Evolutionary conservation across 1,140 invertebrate species (phyloP), one percentile per base, ranked within the genome.

Genomic region (Papilio polytes): DNA sequence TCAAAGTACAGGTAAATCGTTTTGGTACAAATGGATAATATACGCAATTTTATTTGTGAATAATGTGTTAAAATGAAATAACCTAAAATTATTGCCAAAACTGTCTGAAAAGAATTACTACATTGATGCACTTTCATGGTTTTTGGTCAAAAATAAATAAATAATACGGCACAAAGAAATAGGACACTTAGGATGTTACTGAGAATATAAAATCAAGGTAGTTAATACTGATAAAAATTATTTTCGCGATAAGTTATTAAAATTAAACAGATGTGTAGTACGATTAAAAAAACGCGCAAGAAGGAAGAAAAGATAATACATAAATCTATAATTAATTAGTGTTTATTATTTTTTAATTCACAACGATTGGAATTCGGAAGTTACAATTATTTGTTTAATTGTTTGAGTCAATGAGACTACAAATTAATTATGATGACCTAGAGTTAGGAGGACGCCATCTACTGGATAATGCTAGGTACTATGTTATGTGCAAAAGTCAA

Each of bases 191-290:
- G 59, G 20, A 63, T 63, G 8, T 63, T 63, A 7, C 15, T 56
- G 15, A 18, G 12, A 59, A 78, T 63, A 53, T 78, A 3, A 78
- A 59, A 59, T 78, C 76, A 63, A 63, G 31, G 76, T 78, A 12
- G 44, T 46, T n/a, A 13, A 41, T 78, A 22, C 36, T 41, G 76
- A 78, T 78, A 78, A 78, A 78, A 48, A 41, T 22, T 26, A 20
- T 20, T 78, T 78, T 59, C n/a, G 18, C 31, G 76, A 78, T 78
- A 78, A 78, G 53, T 41, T 13, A 48, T 48, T 48, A 48, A 10
- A 48, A 48, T 48, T 48, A 48, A 36, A 36, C 56, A 31, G 18
- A 78, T 41, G 56, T 63, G 56, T 41, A 63, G 26, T 63, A 63
- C 76, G 53, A 78, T 41, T 48, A 63, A 12, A 31, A 63, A 63